phyloP scores from a whole-genome alignment of 2,888 invertebrate species.

The Octodonta nipae region DNA sequence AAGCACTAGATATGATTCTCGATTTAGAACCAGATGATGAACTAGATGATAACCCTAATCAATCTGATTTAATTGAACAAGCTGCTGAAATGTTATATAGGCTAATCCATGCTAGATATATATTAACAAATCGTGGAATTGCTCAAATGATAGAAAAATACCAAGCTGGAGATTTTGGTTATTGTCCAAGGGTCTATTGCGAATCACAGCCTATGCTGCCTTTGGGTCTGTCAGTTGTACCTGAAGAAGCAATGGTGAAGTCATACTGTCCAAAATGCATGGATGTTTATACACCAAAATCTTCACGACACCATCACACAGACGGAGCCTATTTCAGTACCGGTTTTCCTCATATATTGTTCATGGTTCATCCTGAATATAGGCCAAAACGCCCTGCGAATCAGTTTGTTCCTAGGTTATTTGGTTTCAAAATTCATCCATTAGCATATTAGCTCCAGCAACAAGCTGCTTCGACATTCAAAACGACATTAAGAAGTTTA shows the following conservation, averaged over 20 bases:
- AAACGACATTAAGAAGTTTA: slow-evolving; percentile 77
- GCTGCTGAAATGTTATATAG: slow-evolving; percentile 99
- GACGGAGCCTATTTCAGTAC: slow-evolving; percentile 99
- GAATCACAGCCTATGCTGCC: slow-evolving; percentile 97
- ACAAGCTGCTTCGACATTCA: slow-evolving; percentile 83
- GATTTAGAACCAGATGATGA: slow-evolving; percentile 99
- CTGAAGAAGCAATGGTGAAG: slow-evolving; percentile 98
- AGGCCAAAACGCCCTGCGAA: slow-evolving; percentile 91
- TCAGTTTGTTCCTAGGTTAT: slow-evolving; percentile 97
- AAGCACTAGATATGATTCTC: slow-evolving; percentile 97
- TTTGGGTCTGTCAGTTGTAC: slow-evolving; percentile 93
- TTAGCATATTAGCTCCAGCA: slow-evolving; percentile 97
- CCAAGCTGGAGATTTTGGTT: slow-evolving; percentile 96
- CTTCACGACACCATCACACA: slow-evolving; percentile 94
- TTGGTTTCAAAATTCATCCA: slow-evolving; percentile 99
- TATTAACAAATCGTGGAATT: slow-evolving; percentile 96
- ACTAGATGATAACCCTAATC: slow-evolving; percentile 94
- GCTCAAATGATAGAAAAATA: slow-evolving; percentile 99
- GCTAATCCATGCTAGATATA: slow-evolving; percentile 96
- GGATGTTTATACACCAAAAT: slow-evolving; percentile 98
- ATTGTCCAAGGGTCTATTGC: slow-evolving; percentile 96
- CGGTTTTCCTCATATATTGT: slow-evolving; percentile 99
- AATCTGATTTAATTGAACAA: slow-evolving; percentile 97
- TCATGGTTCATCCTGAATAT: slow-evolving; percentile 99
- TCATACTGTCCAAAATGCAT: slow-evolving; percentile 98